phyloP scores from a whole-genome alignment of 2,888 invertebrate genomes.

The Ommatoiulus sabulosus region DNA sequence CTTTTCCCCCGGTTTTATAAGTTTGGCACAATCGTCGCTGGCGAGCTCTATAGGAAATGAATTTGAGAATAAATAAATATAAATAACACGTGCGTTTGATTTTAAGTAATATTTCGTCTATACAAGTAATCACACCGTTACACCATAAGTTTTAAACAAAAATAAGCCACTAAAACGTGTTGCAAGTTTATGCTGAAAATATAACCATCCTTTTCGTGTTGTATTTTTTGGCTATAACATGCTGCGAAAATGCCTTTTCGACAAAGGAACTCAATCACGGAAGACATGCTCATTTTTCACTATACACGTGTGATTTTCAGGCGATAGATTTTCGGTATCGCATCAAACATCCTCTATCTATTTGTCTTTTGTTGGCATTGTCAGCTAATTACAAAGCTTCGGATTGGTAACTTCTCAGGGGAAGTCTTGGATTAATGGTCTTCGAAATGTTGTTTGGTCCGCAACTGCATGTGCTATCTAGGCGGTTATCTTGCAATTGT shows the following conservation, averaged over 20 bases:
- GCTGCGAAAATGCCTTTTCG: background rate
- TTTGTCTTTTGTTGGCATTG: conserved; percentile 12
- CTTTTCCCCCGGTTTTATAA: background rate
- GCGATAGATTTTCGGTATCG: background rate
- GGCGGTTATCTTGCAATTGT: background rate
- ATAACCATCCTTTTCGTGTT: no score
- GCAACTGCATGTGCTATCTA: background rate
- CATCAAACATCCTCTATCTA: background rate
- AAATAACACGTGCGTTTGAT: background rate
- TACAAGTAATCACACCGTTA: no score
- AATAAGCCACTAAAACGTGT: no score
- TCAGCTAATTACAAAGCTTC: background rate
- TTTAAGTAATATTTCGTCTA: no score
- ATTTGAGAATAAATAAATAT: background rate
- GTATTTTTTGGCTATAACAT: no score
- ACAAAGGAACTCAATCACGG: background rate
- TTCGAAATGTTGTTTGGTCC: background rate
- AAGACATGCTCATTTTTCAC: background rate
- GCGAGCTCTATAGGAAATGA: background rate
- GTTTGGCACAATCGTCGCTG: background rate
- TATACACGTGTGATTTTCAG: background rate
- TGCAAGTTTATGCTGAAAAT: background rate
- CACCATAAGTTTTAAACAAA: no score
- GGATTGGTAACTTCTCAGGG: conserved; percentile 21
- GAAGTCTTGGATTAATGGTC: conserved; percentile 23